Evolutionary conservation across 2,113 vertebrate species (phyloP), one percentile per base, ranked within the genome.

Genomic region (Epinephelus moara): DNA sequence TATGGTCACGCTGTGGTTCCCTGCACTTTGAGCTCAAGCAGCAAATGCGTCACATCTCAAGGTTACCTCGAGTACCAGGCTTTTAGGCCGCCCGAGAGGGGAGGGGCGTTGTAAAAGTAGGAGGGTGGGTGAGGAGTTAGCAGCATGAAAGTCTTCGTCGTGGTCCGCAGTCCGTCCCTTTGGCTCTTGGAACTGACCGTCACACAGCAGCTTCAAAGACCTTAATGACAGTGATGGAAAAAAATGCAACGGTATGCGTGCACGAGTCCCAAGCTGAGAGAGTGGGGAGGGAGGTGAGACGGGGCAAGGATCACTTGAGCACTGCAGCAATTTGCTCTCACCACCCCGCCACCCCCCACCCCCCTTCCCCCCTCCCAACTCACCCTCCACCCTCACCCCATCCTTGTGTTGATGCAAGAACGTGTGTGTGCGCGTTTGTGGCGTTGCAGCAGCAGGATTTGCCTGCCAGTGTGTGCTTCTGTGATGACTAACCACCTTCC

Each of bases 1-100:
- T 37, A 15, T 27, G n/a, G 6, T 23, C n/a, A 45, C 18, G 8
- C 73, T 50, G 52, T 21, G 23, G 25, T 49, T 57, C 53, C 33
- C 17, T 56, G 55, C n/a, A n/a, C 21, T 77, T 68, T 78, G 70
- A 73, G 70, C 85, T 78, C 23, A 27, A 45, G 70, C 75, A 80
- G 64, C 56, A 62, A 85, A 85, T 93, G 93, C 88, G 90, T 92
- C 92, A 94, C 78, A 86, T 92, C 74, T 91, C 93, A 94, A 94
- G 92, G 93, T 93, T 92, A 93, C 68, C 80, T 81, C 27, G 18
- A 73, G 78, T 53, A 53, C 52, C n/a, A 72, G 73, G 53, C 74
- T 85, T 75, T 80, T 70, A 64, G 86, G 37, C 82, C 83, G 53
- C 47, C 55, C 57, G 21, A 52, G 37, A 49, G 11, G 70, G 27